Conservation (phyloP, 1,140 invertebrate genomes). For the Cherax quadricarinatus region DNA sequence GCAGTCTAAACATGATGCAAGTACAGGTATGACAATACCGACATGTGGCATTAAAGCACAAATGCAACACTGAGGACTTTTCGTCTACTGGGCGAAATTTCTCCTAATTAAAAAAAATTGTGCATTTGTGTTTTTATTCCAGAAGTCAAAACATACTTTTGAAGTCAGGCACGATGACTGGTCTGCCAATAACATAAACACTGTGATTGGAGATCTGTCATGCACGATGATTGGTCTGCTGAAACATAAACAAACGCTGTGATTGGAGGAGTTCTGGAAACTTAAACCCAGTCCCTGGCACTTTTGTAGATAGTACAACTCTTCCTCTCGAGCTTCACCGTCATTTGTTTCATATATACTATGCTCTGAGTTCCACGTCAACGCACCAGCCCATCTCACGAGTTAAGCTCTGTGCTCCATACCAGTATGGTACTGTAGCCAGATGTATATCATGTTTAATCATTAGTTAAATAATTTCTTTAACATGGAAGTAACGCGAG, state of each 20-base stretch:
- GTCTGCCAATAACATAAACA: too few species aligned
- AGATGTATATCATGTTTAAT: too few species aligned
- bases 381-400: not conserved
- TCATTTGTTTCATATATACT: not conserved
- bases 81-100: too few species aligned
- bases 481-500: not conserved
- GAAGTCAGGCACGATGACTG: too few species aligned
- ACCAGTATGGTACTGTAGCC: too few species aligned
- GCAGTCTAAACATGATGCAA: not conserved
- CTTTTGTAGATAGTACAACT: conserved; percentile 61
- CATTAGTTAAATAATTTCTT: too few species aligned
- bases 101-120: too few species aligned
- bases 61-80: too few species aligned
- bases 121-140: too few species aligned
- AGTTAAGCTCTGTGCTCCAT: not conserved
- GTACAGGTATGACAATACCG: too few species aligned
- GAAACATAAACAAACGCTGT: conserved; percentile 54
- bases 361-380: not conserved
- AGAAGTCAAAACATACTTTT: too few species aligned
- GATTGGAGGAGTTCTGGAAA: conserved; percentile 35
- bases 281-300: conserved; percentile 19
- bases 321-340: conserved; percentile 14
- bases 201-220: conserved; percentile 12
- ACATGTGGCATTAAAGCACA: too few species aligned
- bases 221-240: conserved; percentile 47